Base-by-base conservation (phyloP, 2,797 vertebrate species). In the Cossypha dichroa region DNA sequence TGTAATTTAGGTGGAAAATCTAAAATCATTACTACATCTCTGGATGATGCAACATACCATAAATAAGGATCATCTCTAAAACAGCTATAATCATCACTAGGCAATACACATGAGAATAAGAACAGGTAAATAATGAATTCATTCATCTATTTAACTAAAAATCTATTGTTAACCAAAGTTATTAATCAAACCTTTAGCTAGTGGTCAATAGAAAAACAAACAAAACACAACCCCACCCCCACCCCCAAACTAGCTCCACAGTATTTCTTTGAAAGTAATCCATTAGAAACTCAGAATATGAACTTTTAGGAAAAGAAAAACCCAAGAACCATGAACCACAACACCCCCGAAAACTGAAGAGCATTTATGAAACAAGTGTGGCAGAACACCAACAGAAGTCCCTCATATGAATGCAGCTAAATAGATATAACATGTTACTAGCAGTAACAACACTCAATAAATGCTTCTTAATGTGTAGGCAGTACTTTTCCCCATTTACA, bases 1-100 rank as follows among this genome's bases (percentile, higher is more conserved):
- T 97, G 96, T 98, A 98, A 98, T 98, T 98, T 97, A 97, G 98
- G 97, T 96, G 97, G 97, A 97, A 97, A 98, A 98, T 98, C 97
- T 98, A 98, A 98, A 98, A 98, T 98, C 97, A 98, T 98, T 98
- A 97, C 98, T 97, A 97, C 97, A 96, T 97, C 91, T 97, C 85
- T 80, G 95, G 94, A 97, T 98, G 97, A 98, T 97, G 97, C 97
- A 97, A 98, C 95, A 89, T 90, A 91, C 84, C 94, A 96, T 96
- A 98, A 98, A 97, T 96, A 97, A 98, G 95, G 96, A 97, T 96
- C 91, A 95, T 97, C 97, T 97, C 95, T 97, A 94, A 98, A 97
- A 91, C 95, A 98, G 93, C 97, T 95, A 94, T 97, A 96, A 98
- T 98, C 96, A 96, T 97, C 97, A 97, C 95, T 62, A 79, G 96